Base-by-base conservation (phyloP, 2,888 invertebrate species). In the Dynastes tityus region DNA sequence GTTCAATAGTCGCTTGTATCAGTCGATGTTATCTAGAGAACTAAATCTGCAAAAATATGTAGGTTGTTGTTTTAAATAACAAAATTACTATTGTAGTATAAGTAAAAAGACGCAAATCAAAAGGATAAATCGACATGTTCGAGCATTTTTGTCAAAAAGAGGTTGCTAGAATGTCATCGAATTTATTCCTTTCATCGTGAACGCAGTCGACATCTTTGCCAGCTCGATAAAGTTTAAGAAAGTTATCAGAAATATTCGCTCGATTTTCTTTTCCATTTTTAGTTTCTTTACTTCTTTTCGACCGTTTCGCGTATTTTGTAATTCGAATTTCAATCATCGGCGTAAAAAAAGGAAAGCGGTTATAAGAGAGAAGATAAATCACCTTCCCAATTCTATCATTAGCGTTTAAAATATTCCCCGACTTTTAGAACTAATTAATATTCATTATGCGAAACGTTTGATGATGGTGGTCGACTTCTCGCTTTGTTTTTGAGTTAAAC, bases 351-450 rank as follows among this genome's bases (percentile, higher is more conserved):
- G 27, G 27, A 68, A 27, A 13, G 11, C 45, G 1, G 45, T 45
- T 45, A 45, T 45, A 9, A 8, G 32, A 32, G 32, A 32, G 27
- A 49, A 73, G 61, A 58, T 61, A 73, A 61, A 61, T 73, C 37
- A 22, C 45, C 40, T 22, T 58, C 9, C 58, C 58, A 37, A 73
- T 73, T 40, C 58, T 45, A 61, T 58, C 73, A 61, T 73, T 45
- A 40, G 9, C 58, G 61, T 73, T 73, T 61, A 61, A 61, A 73
- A 73, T 73, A 73, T 61, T 61, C 61, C 40, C 58, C 37, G 61
- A 73, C 40, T 73, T 73, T 73, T 45, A 73, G 61, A 58, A 40
- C 73, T 37, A 58, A 73, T 73, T 73, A 73, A 73, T 73, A 73
- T 73, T 73, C 61, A 73, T 73, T 58, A 73, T 22, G 27, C 32